These are phyloP conservation scores for Diachrysia chrysitis DNA, from an alignment of 2,888 invertebrate genomes.

Conservation along the genomic window DNA sequence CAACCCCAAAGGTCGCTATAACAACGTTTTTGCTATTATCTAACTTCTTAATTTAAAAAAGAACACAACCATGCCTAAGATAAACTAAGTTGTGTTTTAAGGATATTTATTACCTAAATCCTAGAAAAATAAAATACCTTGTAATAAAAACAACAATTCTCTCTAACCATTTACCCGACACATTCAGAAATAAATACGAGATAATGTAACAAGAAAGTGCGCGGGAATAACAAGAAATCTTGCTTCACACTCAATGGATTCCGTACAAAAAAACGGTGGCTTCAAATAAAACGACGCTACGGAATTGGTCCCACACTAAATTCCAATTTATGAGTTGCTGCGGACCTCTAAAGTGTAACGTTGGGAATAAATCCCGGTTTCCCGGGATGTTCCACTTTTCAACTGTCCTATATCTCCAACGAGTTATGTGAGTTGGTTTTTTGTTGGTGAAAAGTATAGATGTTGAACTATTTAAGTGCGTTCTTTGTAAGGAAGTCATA, in stretches of 20 bases:
- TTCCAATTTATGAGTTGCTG: slow-evolving; percentile 51
- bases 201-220: slow-evolving; percentile 8
- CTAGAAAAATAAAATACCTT: background rate
- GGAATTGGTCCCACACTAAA: slow-evolving; percentile 50
- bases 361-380: slow-evolving; percentile 13
- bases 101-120: too few relatives aligned
- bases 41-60: too few relatives aligned
- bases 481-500: too few relatives aligned
- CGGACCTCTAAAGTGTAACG: slow-evolving; percentile 23
- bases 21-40: too few relatives aligned
- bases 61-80: too few relatives aligned
- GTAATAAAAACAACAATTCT: slow-evolving; percentile 1
- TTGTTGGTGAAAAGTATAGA: background rate
- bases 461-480: background rate
- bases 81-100: too few relatives aligned
- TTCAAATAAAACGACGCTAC: slow-evolving; percentile 41
- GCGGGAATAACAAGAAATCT: slow-evolving; percentile 9
- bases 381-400: slow-evolving; percentile 11
- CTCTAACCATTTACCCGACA: background rate
- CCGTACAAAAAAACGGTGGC: slow-evolving; percentile 22
- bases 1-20: too few relatives aligned
- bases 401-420: slow-evolving; percentile 6
- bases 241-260: slow-evolving; percentile 21
- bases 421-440: background rate
- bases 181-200: slow-evolving; percentile 15